Conservation (phyloP, 1,140 invertebrate species). For the Homarus americanus region DNA sequence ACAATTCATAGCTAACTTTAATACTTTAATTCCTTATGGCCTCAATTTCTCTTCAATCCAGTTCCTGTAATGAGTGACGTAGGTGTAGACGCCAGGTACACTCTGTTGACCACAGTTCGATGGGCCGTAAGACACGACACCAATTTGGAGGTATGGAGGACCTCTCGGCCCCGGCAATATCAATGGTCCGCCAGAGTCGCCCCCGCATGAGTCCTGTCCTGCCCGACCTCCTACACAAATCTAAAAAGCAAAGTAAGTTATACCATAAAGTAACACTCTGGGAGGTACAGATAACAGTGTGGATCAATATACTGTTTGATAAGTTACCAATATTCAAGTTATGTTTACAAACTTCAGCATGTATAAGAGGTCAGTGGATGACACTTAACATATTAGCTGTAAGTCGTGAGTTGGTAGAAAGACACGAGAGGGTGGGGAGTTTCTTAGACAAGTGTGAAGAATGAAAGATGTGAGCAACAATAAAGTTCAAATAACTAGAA, state of each 20-base stretch:
- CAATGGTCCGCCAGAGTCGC: conserved; percentile 60
- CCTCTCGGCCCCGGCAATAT: conserved; percentile 25
- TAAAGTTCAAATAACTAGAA: too few species aligned
- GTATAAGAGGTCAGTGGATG: too few species aligned
- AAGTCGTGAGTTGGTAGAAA: too few species aligned
- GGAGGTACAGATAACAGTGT: too few species aligned
- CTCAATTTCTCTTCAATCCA: conserved; percentile 51
- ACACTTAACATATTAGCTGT: too few species aligned
- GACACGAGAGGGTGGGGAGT: too few species aligned
- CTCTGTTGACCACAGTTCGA: conserved; percentile 10
- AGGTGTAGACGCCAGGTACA: conserved; percentile 50
- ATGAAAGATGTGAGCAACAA: too few species aligned
- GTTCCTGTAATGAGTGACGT: conserved; percentile 45
- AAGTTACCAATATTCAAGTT: too few species aligned
- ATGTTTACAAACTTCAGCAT: too few species aligned
- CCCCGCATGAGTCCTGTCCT: conserved; percentile 46
- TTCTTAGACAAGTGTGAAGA: too few species aligned
- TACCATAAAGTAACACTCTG: background rate
- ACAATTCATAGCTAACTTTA: background rate
- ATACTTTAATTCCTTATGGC: background rate
- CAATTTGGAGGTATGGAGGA: conserved; percentile 50
- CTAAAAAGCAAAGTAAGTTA: conserved; percentile 62
- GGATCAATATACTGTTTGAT: too few species aligned
- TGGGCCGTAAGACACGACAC: conserved; percentile 37
- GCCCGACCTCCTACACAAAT: conserved; percentile 60